These are phyloP conservation scores for Apodemus agrarius DNA, from an alignment of 2,797 vertebrate species.

Conservation along the genomic window DNA sequence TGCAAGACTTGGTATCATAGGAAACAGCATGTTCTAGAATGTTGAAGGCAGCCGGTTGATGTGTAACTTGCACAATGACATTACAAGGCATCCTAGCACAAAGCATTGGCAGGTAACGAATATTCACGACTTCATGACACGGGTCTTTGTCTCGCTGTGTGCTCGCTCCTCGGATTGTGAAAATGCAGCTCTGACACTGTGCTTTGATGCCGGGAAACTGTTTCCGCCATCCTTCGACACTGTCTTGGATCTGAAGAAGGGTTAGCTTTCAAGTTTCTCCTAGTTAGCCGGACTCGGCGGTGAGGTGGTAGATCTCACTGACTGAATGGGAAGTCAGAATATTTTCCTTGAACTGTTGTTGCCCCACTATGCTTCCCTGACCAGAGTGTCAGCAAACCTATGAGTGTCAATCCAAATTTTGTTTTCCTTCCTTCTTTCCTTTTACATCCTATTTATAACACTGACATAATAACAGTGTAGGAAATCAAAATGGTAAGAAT, in stretches of 20 bases:
- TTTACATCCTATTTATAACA: not conserved
- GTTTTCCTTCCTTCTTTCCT: not conserved
- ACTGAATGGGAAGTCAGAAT: not conserved
- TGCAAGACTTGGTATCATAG: not conserved
- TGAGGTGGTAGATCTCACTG: not conserved
- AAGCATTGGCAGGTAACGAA: not conserved
- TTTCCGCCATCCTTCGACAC: not conserved
- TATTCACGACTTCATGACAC: not conserved
- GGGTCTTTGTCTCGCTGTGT: not conserved
- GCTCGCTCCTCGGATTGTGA: not conserved
- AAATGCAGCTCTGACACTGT: not conserved
- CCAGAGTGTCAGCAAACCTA: not conserved
- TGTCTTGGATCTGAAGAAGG: not conserved
- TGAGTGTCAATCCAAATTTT: conserved; percentile 13
- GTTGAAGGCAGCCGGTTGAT: not conserved
- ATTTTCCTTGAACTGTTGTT: not conserved
- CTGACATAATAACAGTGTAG: not conserved
- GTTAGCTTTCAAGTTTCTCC: conserved; percentile 8
- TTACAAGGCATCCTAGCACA: not conserved
- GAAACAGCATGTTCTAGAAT: conserved; percentile 26
- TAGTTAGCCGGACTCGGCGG: not conserved
- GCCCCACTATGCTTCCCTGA: not conserved
- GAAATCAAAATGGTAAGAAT: conserved; percentile 11
- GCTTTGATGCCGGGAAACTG: not conserved
- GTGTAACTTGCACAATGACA: not conserved